Evolutionary conservation across 2,888 invertebrate species (phyloP).

Genomic region (Cactoblastis cactorum): DNA sequence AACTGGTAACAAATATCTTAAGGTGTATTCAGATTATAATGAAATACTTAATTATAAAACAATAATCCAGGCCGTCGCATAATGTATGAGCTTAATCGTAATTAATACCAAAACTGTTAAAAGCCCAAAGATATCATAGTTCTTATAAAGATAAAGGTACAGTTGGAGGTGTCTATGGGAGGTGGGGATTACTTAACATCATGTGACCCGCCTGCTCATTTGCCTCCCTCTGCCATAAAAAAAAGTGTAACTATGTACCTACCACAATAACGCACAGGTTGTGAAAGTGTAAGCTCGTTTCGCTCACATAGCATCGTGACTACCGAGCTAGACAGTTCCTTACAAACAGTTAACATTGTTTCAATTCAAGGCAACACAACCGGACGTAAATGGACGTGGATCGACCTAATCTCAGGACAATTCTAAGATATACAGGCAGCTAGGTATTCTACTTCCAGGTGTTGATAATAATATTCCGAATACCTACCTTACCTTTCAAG

Average conservation of each 20-base stretch:
- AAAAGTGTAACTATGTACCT: too few relatives aligned
- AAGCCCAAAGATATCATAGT: too few relatives aligned
- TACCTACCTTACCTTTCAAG: too few relatives aligned
- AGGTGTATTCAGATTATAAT: neutral
- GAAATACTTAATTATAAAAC: neutral
- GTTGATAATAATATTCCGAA: neutral
- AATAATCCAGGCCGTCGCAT: too few relatives aligned
- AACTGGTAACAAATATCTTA: neutral
- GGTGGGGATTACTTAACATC: too few relatives aligned
- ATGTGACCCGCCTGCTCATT: too few relatives aligned
- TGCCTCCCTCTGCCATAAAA: too few relatives aligned
- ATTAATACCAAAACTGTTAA: too few relatives aligned
- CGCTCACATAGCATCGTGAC: neutral
- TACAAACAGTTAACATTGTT: constrained; percentile 31
- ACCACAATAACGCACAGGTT: too few relatives aligned
- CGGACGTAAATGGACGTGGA: constrained; percentile 37
- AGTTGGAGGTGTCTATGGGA: too few relatives aligned
- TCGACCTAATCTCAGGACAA: constrained; percentile 9
- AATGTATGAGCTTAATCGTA: too few relatives aligned
- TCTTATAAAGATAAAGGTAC: too few relatives aligned
- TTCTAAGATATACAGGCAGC: neutral
- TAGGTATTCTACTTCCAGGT: neutral
- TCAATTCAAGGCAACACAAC: constrained; percentile 39
- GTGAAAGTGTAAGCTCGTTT: neutral
- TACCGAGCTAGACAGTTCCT: constrained; percentile 30